Evolutionary conservation across 2,888 invertebrate species (phyloP).

Genomic region (Eumerus sabulonum): DNA sequence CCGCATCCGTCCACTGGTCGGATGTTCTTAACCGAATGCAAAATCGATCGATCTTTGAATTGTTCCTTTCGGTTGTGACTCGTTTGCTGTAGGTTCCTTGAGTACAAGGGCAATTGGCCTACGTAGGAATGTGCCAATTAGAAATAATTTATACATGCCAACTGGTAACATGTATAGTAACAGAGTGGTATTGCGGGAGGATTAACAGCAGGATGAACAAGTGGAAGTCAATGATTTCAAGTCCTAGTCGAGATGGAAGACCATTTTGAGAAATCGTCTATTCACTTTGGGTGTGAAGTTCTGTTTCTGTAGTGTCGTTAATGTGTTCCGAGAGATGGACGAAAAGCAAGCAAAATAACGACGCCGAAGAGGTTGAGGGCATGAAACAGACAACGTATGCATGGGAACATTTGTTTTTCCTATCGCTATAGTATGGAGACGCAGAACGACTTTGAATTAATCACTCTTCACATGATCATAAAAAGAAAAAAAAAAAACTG

Average conservation of each 20-base stretch:
- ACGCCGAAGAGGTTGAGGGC: too few relatives aligned
- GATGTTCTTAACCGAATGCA: slow-evolving; percentile 53
- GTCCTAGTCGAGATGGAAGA: slow-evolving; percentile 45
- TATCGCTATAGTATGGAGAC: too few relatives aligned
- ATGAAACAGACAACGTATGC: not conserved
- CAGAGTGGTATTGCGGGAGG: slow-evolving; percentile 40
- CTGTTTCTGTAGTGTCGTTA: not conserved
- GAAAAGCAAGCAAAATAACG: not conserved
- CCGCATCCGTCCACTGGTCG: not conserved
- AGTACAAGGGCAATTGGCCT: slow-evolving; percentile 69
- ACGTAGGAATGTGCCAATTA: slow-evolving; percentile 72
- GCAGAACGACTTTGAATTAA: too few relatives aligned
- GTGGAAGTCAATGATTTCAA: not conserved
- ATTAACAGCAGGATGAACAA: slow-evolving; percentile 50
- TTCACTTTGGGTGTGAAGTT: slow-evolving; percentile 16
- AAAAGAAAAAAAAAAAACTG: too few relatives aligned
- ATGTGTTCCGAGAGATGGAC: not conserved
- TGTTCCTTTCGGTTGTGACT: not conserved
- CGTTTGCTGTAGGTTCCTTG: too few relatives aligned
- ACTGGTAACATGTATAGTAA: slow-evolving; percentile 60
- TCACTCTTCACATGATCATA: too few relatives aligned
- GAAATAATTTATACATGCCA: slow-evolving; percentile 72
- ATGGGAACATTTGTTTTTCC: not conserved
- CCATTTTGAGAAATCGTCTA: slow-evolving; percentile 59
- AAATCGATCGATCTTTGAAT: slow-evolving; percentile 63